phyloP scores from a whole-genome alignment of 2,113 vertebrate species.

The Tursiops truncatus region DNA sequence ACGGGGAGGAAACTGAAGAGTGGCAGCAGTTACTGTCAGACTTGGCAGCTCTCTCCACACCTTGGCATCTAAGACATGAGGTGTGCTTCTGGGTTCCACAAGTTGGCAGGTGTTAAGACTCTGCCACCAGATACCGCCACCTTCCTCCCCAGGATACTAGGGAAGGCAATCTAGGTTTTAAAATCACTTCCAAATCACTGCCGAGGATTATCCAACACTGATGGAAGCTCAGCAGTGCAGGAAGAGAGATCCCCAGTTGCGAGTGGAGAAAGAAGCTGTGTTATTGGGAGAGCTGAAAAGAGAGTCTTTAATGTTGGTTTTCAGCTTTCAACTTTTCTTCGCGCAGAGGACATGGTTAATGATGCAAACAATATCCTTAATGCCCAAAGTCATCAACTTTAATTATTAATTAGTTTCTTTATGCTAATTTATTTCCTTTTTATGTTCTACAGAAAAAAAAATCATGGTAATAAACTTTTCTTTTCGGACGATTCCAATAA shows the following conservation, averaged over 20 bases:
- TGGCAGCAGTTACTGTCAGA: background rate
- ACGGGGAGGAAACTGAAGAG: background rate
- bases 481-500: conserved; percentile 32
- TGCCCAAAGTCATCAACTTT: background rate
- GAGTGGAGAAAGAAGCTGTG: background rate
- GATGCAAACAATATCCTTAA: background rate
- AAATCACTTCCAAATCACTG: conserved; percentile 29
- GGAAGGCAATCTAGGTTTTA: conserved; percentile 33
- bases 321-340: background rate
- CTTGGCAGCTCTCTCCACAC: conserved; percentile 36
- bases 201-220: background rate
- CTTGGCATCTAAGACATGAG: conserved; percentile 42
- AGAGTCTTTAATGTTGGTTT: background rate
- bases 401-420: conserved; percentile 26
- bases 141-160: conserved; percentile 23
- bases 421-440: background rate
- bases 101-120: conserved; percentile 43
- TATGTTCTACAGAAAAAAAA: background rate
- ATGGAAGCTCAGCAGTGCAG: background rate
- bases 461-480: background rate
- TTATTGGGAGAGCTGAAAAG: background rate
- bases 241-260: background rate
- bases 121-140: conserved; percentile 35
- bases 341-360: background rate
- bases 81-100: conserved; percentile 53